Conservation (phyloP, 2,888 invertebrate species). For the Dolichomitus sp. region DNA sequence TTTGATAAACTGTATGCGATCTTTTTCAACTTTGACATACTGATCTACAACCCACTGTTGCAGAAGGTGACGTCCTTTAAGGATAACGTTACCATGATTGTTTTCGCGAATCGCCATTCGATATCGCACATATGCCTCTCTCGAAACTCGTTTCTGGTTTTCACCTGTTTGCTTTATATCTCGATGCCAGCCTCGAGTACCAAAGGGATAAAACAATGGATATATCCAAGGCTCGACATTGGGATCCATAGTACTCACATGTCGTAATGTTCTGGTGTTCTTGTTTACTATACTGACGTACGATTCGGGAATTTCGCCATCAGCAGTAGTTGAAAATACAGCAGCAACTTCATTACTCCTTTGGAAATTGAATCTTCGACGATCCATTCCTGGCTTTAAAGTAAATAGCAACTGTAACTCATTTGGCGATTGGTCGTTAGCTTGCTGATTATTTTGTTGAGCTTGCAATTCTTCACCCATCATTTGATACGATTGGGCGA, state of each 20-base stretch:
- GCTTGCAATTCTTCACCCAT: conserved; percentile 60
- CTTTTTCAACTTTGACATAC: too few relatives aligned
- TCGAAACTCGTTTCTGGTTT: conserved; percentile 32
- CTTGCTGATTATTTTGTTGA: conserved; percentile 36
- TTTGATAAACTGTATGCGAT: conserved; percentile 50
- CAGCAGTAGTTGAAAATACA: conserved; percentile 60
- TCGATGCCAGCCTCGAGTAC: conserved; percentile 60
- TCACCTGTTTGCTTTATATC: conserved; percentile 25
- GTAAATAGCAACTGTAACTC: conserved; percentile 59
- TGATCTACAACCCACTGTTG: conserved; percentile 64
- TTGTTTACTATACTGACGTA: conserved; percentile 62
- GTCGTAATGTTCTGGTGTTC: conserved; percentile 56
- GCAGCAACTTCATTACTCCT: conserved; percentile 65
- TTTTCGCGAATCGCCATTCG: conserved; percentile 51
- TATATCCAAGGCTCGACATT: conserved; percentile 70
- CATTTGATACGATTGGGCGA: conserved; percentile 66
- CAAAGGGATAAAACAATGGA: conserved; percentile 69
- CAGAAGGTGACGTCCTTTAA: conserved; percentile 52
- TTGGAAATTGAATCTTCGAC: conserved; percentile 65
- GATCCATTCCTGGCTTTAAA: conserved; percentile 62
- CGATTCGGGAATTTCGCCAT: conserved; percentile 68
- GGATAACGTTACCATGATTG: conserved; percentile 42
- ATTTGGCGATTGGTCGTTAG: conserved; percentile 5
- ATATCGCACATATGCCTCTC: conserved; percentile 50
- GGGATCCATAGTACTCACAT: conserved; percentile 68